phyloP scores from a whole-genome alignment of 1,140 invertebrate species.

The Copidosoma floridanum region DNA sequence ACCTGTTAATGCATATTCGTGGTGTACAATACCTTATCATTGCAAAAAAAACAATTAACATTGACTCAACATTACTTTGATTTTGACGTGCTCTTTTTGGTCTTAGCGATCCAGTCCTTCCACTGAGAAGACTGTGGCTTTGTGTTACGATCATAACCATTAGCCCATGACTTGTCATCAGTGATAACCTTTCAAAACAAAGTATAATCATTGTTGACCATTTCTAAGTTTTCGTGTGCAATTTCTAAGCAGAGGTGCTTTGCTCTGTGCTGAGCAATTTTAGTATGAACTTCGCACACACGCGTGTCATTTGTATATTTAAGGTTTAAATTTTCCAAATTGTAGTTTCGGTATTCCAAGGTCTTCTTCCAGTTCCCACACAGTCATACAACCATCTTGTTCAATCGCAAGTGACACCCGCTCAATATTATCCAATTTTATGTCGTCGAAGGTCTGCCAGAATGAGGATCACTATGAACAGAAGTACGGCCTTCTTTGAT shows the following conservation, averaged over 20 bases:
- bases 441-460: slow-evolving; percentile 2
- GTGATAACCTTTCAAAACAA: no score
- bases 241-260: slow-evolving; percentile 29
- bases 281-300: slow-evolving; percentile 10
- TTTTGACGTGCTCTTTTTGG: no score
- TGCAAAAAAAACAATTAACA: no score
- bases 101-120: no score
- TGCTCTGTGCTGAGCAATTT: slow-evolving; percentile 33
- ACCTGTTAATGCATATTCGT: no score
- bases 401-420: neutral
- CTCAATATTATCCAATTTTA: neutral
- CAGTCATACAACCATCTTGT: slow-evolving; percentile 6
- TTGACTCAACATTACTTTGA: no score
- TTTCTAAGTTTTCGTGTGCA: no score
- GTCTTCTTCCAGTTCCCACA: neutral
- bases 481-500: neutral
- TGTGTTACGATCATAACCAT: no score
- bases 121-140: no score
- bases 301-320: neutral
- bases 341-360: slow-evolving; percentile 12
- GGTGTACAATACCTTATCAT: no score
- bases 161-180: no score
- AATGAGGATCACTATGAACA: slow-evolving; percentile 2
- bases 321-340: neutral
- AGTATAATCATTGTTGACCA: no score